These are phyloP conservation scores for Schizothorax lantsangensis DNA, from an alignment of 2,797 vertebrate species.

Conservation along the genomic window DNA sequence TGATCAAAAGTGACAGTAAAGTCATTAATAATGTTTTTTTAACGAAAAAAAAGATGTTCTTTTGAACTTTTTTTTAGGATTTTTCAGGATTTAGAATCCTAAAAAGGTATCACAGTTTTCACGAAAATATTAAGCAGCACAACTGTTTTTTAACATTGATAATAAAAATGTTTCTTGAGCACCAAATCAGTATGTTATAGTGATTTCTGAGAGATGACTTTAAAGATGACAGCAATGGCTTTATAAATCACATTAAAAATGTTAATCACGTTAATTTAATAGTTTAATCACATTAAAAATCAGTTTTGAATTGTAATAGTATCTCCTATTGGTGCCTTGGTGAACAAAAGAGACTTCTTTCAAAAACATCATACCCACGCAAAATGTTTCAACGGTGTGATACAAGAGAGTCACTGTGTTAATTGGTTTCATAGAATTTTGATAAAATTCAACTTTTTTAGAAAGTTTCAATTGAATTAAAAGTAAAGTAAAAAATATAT, in stretches of 20 bases:
- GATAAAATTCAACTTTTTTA: not conserved
- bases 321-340: not conserved
- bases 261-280: too few species aligned
- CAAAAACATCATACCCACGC: not conserved
- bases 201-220: not conserved
- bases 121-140: not conserved
- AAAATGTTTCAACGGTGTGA: not conserved
- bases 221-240: not conserved
- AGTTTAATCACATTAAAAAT: not conserved
- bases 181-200: not conserved
- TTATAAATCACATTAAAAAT: not conserved
- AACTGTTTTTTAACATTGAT: not conserved
- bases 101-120: not conserved
- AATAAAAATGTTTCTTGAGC: not conserved
- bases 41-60: not conserved
- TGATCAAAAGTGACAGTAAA: not conserved
- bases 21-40: not conserved
- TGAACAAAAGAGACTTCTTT: not conserved
- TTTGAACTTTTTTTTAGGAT: not conserved
- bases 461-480: not conserved
- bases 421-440: not conserved
- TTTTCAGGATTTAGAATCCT: not conserved
- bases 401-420: not conserved
- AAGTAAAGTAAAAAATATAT: not conserved
- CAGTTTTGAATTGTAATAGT: not conserved